A percentile compares a stretch with the other conserved stretches of the same genome.
Conservation (phyloP, 1,140 invertebrate species). For the Lineus longissimus region DNA sequence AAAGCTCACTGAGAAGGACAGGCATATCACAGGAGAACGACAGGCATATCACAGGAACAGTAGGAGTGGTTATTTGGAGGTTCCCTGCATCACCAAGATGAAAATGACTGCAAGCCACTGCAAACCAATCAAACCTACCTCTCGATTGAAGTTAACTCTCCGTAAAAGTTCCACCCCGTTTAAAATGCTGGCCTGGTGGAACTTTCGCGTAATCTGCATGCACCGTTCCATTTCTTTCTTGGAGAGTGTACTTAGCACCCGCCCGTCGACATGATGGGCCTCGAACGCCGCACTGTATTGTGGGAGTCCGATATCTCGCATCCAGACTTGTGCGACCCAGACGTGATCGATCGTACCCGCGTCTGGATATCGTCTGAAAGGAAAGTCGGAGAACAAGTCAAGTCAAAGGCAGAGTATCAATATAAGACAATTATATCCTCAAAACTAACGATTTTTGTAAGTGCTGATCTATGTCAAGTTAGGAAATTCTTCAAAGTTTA, state of each 20-base stretch:
- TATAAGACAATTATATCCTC: not conserved
- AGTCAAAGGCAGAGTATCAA: not conserved
- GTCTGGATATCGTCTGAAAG: conserved; percentile 75
- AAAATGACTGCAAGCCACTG: too few relatives aligned
- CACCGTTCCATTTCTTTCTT: conserved; percentile 93
- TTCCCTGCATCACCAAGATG: too few relatives aligned
- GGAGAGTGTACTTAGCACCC: conserved; percentile 84
- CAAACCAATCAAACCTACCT: conserved; percentile 65
- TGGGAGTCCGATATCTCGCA: conserved; percentile 82
- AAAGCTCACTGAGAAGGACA: too few relatives aligned
- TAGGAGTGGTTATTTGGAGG: too few relatives aligned
- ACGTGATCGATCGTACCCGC: conserved; percentile 81
- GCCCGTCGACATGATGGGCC: conserved; percentile 84
- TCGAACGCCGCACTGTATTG: conserved; percentile 85
- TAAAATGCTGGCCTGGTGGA: conserved; percentile 88
- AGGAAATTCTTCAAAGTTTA: too few relatives aligned
- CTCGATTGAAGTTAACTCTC: conserved; percentile 87
- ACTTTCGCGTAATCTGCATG: conserved; percentile 79
- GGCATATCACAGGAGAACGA: too few relatives aligned
- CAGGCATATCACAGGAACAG: too few relatives aligned
- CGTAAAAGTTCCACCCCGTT: conserved; percentile 86
- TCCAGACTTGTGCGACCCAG: conserved; percentile 88
- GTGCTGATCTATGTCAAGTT: too few relatives aligned
- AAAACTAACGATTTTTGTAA: not conserved
- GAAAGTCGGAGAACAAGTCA: conserved; percentile 2